These are phyloP conservation scores for Nematolebias whitei DNA, from an alignment of 2,113 vertebrate genomes.

Conservation along the genomic window DNA sequence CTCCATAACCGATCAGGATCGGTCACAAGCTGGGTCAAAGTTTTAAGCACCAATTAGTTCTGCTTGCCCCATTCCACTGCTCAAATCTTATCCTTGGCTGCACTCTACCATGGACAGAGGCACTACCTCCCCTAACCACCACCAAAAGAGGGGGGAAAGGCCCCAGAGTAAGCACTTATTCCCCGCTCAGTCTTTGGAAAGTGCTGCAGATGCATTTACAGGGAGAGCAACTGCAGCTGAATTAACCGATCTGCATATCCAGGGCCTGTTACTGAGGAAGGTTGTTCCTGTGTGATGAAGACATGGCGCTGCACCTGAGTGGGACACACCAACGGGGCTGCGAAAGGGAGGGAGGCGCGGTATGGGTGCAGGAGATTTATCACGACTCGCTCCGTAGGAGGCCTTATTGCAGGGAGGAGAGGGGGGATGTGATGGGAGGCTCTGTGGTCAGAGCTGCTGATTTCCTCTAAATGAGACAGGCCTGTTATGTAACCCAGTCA, in stretches of 20 bases:
- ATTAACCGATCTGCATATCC: constrained; percentile 81
- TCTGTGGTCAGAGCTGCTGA: constrained; percentile 39
- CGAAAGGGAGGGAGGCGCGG: constrained; percentile 28
- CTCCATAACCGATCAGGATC: constrained; percentile 57
- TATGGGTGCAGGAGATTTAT: constrained; percentile 60
- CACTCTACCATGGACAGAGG: constrained; percentile 60
- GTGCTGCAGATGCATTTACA: constrained; percentile 83
- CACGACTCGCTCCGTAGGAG: constrained; percentile 46
- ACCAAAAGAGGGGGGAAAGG: constrained; percentile 41
- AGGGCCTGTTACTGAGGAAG: constrained; percentile 57
- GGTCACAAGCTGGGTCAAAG: constrained; percentile 51
- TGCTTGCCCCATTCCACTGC: constrained; percentile 44
- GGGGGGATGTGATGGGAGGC: constrained; percentile 6
- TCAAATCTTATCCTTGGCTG: constrained; percentile 66
- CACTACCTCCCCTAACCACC: constrained; percentile 44
- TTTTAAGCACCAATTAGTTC: constrained; percentile 72
- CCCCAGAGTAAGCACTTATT: constrained; percentile 77
- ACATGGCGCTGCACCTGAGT: constrained; percentile 36
- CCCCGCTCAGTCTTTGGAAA: constrained; percentile 75
- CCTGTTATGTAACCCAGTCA: constrained; percentile 60
- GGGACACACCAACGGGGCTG: constrained; percentile 44
- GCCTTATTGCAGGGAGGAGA: constrained; percentile 41
- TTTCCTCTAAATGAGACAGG: constrained; percentile 55
- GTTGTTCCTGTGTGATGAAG: constrained; percentile 63
- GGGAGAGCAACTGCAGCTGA: constrained; percentile 77